phyloP scores from a whole-genome alignment of 2,797 vertebrate genomes.

The Nannoperca obscura region DNA sequence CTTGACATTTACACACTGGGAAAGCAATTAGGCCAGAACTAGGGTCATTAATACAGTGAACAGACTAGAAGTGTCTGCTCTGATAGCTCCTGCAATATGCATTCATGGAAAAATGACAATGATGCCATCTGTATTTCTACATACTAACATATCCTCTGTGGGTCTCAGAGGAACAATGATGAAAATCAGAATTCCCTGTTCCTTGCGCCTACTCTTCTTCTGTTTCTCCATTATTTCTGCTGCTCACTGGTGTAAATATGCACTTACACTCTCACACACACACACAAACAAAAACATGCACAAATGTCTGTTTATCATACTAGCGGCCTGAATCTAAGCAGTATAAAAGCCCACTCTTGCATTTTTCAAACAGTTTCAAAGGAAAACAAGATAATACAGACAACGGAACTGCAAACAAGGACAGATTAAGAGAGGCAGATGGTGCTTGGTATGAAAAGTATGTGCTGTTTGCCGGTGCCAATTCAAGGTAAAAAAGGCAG shows the following conservation, averaged over 20 bases:
- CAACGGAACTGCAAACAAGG: background rate
- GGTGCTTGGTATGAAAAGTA: background rate
- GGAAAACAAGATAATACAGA: slow-evolving; percentile 8
- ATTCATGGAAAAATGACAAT: slow-evolving; percentile 51
- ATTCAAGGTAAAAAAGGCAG: slow-evolving; percentile 2
- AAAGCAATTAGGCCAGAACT: slow-evolving; percentile 78
- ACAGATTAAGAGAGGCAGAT: background rate
- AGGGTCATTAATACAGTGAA: slow-evolving; percentile 74
- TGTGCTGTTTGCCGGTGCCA: background rate
- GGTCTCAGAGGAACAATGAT: slow-evolving; percentile 36
- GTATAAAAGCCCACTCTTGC: background rate
- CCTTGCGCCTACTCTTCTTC: slow-evolving; percentile 41
- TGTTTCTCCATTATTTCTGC: slow-evolving; percentile 38
- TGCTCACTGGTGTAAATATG: slow-evolving; percentile 4
- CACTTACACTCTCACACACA: background rate
- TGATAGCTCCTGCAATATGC: slow-evolving; percentile 52
- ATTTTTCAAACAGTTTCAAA: slow-evolving; percentile 18
- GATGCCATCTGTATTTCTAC: slow-evolving; percentile 44
- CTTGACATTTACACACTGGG: slow-evolving; percentile 82
- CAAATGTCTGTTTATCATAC: slow-evolving; percentile 27
- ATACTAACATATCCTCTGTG: slow-evolving; percentile 27
- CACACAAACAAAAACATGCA: background rate
- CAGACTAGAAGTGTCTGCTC: slow-evolving; percentile 59
- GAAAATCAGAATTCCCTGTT: slow-evolving; percentile 32
- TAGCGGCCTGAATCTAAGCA: slow-evolving; percentile 6